phyloP scores from a whole-genome alignment of 2,888 invertebrate genomes.

The Monochamus alternatus region DNA sequence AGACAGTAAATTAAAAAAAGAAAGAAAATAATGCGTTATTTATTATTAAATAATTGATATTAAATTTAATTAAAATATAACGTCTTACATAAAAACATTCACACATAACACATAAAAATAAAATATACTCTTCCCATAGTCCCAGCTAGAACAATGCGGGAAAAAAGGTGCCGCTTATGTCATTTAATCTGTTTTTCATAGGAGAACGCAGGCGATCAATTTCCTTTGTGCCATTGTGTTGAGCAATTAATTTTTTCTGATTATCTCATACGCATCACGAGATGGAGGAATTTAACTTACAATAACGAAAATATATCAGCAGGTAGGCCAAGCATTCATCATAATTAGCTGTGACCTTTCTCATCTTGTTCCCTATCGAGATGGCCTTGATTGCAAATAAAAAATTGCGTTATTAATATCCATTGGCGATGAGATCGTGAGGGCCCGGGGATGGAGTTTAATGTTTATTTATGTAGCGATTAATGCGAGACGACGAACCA shows the following conservation, averaged over 20 bases:
- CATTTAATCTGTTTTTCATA: neutral
- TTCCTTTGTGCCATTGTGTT: neutral
- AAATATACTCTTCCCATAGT: neutral
- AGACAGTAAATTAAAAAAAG: no score
- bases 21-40: no score
- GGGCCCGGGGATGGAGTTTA: neutral
- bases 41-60: neutral
- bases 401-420: constrained; percentile 7
- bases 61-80: neutral
- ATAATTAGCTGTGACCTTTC: neutral
- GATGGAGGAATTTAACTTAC: neutral
- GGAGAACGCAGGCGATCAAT: neutral
- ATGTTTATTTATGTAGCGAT: neutral
- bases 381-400: neutral
- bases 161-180: neutral
- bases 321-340: neutral
- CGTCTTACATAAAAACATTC: neutral
- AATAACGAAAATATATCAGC: constrained; percentile 3
- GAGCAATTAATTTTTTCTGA: constrained; percentile 2
- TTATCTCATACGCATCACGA: neutral
- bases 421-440: neutral
- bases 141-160: neutral
- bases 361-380: neutral
- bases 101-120: neutral
- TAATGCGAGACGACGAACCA: neutral